Evolutionary conservation across 2,113 vertebrate species (phyloP), one percentile per base, ranked within the genome.

Genomic region (Jaculus jaculus): DNA sequence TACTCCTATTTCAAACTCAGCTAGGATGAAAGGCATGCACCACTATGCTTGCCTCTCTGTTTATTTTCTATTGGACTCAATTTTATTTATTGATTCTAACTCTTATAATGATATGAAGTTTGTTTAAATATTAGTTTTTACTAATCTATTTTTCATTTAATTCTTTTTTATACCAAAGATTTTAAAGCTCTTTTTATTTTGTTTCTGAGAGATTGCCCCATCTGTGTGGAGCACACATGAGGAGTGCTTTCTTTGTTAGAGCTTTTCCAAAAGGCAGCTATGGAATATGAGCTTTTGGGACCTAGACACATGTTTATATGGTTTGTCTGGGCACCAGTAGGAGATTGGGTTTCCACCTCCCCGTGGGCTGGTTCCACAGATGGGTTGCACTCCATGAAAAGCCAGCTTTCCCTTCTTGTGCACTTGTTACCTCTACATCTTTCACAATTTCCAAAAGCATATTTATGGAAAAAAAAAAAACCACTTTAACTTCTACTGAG

Each of bases 381-480:
- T 93, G 78, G 32, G 90, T 13, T 37, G 63, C 66, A 7, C 91
- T 86, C 66, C 32, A 37, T 84, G 71, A 84, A 86, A 86, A 60
- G 1, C 63, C 83, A 51, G 51, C 15, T 80, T 54, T 79, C 82
- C 73, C 74, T 89, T 68, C 47, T 84, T 60, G 0, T 71, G 42
- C 13, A 47, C 69, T 51, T 84, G 42, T 94, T 92, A 77, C 17
- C 82, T 37, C 94, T 90, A 34, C 78, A 24, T 95, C 87, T 80
- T 79, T 96, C 68, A 84, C 78, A 91, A 87, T 66, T 96, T 77
- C 32, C 21, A 32, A 95, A 95, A 61, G 30, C 32, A 61, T 73
- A 71, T n/a, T 11, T 5, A 32, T 18, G 20, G 34, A 17, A 24
- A 54, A 3, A 30, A 26, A 16, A 84, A 28, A 24, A 77, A 17